Evolutionary conservation across 2,113 vertebrate species (phyloP).

Genomic region (Hippocampus mohnikei): DNA sequence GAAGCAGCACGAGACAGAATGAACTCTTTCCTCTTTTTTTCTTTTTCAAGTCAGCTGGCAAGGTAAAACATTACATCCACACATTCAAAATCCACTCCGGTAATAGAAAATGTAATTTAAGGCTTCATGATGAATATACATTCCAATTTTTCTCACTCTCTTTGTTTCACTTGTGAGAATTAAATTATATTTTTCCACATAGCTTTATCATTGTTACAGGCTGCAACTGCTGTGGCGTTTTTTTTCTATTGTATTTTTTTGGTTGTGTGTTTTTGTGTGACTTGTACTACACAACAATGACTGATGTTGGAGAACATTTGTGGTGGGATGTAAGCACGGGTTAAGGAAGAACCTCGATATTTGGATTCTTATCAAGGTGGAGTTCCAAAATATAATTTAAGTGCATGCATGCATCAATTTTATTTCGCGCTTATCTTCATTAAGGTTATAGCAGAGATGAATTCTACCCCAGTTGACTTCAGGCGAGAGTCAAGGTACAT

Average conservation of each 20-base stretch:
- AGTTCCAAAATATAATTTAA: too few species aligned
- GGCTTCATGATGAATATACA: slow-evolving; percentile 11
- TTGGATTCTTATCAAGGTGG: neutral
- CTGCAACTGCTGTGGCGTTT: neutral
- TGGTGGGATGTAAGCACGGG: neutral
- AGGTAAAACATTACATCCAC: neutral
- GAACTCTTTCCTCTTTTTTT: neutral
- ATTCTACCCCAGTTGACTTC: neutral
- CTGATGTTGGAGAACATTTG: neutral
- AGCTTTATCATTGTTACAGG: neutral
- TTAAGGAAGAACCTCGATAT: neutral
- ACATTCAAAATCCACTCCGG: neutral
- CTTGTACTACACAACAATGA: neutral
- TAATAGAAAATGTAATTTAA: neutral
- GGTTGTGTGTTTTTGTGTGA: neutral
- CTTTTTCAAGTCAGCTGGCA: slow-evolving; percentile 4
- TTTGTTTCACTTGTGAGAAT: slow-evolving; percentile 4
- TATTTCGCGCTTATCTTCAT: neutral
- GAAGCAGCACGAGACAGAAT: slow-evolving; percentile 7
- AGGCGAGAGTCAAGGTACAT: neutral
- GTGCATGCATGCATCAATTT: neutral
- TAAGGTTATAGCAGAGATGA: neutral
- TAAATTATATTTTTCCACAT: neutral
- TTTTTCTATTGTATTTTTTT: neutral
- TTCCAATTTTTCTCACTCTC: slow-evolving; percentile 4